Evolutionary conservation across 2,888 invertebrate species (phyloP).

Genomic region (Schizaphis graminum): DNA sequence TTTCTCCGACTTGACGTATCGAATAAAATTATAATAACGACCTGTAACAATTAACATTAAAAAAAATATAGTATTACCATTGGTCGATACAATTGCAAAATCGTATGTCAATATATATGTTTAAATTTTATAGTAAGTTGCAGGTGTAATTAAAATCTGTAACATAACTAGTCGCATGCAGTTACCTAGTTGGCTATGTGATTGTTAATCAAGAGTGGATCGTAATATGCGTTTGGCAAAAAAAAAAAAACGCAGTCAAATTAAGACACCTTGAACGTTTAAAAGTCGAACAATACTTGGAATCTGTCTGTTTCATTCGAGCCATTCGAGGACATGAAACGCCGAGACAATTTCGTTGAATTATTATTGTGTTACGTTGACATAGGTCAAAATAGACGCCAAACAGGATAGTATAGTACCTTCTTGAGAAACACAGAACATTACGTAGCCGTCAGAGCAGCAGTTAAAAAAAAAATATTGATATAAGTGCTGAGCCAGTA

Average conservation of each 20-base stretch:
- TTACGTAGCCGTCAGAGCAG: not conserved
- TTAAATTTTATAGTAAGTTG: not conserved
- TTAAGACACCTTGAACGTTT: slow-evolving; percentile 29
- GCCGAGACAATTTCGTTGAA: slow-evolving; percentile 33
- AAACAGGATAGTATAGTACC: not conserved
- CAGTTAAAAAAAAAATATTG: not conserved
- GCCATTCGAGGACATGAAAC: slow-evolving; percentile 14
- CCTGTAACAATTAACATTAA: slow-evolving; percentile 22
- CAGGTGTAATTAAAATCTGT: not conserved
- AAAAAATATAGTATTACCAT: slow-evolving; percentile 7
- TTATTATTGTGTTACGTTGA: not conserved
- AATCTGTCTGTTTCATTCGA: not conserved
- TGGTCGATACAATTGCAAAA: not conserved
- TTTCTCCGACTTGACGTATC: slow-evolving; percentile 8
- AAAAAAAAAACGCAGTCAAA: not conserved
- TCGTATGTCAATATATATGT: not conserved
- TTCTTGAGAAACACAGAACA: not conserved
- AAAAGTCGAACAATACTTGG: slow-evolving; percentile 6
- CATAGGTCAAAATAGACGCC: not conserved
- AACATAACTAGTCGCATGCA: not conserved
- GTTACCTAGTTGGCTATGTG: not conserved
- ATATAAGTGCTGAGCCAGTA: not conserved
- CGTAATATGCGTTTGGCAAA: not conserved
- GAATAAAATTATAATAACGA: slow-evolving; percentile 27
- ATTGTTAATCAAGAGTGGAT: not conserved